phyloP scores from a whole-genome alignment of 2,113 vertebrate species.

The Tenrec ecaudatus region DNA sequence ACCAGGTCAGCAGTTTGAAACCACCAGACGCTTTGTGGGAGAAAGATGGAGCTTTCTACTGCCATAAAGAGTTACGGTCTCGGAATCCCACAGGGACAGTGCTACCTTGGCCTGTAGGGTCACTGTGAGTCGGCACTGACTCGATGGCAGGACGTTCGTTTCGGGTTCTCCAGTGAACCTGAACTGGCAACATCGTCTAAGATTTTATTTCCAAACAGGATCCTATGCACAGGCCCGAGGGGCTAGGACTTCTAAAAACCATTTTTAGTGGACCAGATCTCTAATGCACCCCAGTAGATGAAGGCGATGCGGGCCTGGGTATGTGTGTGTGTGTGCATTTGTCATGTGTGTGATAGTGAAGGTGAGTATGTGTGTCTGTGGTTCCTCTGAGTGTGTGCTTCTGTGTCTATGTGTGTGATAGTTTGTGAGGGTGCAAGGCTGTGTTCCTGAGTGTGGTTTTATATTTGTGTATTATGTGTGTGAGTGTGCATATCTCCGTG shows the following conservation, averaged over 20 bases:
- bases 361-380: too few species aligned
- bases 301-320: background rate
- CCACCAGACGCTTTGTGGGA: too few species aligned
- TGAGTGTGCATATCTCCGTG: background rate
- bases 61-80: too few species aligned
- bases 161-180: background rate
- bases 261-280: background rate
- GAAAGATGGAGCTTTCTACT: too few species aligned
- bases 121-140: too few species aligned
- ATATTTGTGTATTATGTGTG: background rate
- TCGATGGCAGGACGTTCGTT: too few species aligned
- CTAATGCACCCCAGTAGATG: background rate
- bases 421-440: background rate
- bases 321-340: too few species aligned
- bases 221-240: background rate
- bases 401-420: background rate
- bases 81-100: too few species aligned
- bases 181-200: background rate
- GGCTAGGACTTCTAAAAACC: background rate
- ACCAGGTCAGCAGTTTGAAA: too few species aligned
- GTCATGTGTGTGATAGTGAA: too few species aligned
- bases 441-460: background rate
- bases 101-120: too few species aligned
- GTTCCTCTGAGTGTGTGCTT: too few species aligned
- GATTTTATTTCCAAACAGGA: background rate